Evolutionary conservation across 2,113 vertebrate species (phyloP).

Genomic region (Prinia subflava): DNA sequence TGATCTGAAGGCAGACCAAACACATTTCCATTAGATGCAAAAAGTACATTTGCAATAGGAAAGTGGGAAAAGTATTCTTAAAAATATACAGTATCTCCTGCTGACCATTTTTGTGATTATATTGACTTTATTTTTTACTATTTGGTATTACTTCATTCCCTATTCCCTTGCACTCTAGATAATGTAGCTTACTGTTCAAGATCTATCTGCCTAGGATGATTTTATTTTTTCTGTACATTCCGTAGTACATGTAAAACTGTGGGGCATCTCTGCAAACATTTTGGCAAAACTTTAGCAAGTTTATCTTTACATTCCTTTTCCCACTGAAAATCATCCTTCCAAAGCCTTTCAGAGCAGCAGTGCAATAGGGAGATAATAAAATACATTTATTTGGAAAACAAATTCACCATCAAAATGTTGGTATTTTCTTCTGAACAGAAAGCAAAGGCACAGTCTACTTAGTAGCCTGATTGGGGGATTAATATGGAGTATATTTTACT

Average conservation of each 20-base stretch:
- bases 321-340: background rate
- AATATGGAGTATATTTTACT: background rate
- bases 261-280: background rate
- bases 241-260: background rate
- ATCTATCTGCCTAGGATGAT: background rate
- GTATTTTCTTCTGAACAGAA: background rate
- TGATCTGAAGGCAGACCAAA: background rate
- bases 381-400: background rate
- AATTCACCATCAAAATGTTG: background rate
- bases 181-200: background rate
- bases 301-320: background rate
- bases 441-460: background rate
- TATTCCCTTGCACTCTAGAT: background rate
- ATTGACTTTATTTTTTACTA: background rate
- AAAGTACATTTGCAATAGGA: background rate
- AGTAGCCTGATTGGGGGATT: background rate
- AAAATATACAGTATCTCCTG: background rate
- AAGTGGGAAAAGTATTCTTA: background rate
- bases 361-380: background rate
- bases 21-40: background rate
- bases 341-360: background rate
- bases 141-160: background rate
- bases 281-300: background rate
- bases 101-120: background rate
- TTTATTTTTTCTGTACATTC: background rate